Base-by-base conservation (phyloP, 2,113 vertebrate species). In the Daboia siamensis region DNA sequence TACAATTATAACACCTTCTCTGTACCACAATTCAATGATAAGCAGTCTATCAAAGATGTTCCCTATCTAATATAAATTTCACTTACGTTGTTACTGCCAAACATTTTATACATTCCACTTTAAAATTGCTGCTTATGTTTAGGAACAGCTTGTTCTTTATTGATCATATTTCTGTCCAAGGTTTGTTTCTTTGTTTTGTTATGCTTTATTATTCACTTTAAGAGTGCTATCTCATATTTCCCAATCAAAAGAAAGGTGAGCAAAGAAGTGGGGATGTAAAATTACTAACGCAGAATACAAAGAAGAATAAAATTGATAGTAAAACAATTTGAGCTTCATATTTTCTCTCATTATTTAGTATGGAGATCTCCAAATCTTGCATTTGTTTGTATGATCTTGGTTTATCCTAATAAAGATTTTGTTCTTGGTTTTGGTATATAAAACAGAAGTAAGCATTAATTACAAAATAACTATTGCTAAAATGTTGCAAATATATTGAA, bases 401-500 rank as follows among this genome's bases (percentile, higher is more conserved):
- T 69, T 69, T 29, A 69, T n/a, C 29, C 61, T 87, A 51, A 46
- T 59, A n/a, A 48, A 87, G 29, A 11, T 33, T 39, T 33, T 33
- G 12, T 29, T 26, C 48, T 51, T 39, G 4, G 26, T n/a, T 69
- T 59, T 26, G 9, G 1, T 21, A 59, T 87, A 39, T 52, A 23
- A 64, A 48, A n/a, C 8, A 87, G n/a, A 87, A 9, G 26, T 24
- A 86, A 39, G 5, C 69, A 84, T 56, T 64, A 64, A 6, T 0
- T 39, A n/a, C 2, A 48, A 24, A 56, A 29, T 21, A 90, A 39
- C 20, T 26, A 29, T 20, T n/a, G 13, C 3, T 85, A 85, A 29
- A 88, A 74, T 39, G 88, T 46, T 56, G 93, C 54, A 91, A 94
- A 93, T 94, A 91, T 95, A 90, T 86, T 94, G 54, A 86, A 91